Evolutionary conservation across 1,140 invertebrate genomes (phyloP), one percentile per base, ranked within the genome.

Genomic region (Ostrea edulis): DNA sequence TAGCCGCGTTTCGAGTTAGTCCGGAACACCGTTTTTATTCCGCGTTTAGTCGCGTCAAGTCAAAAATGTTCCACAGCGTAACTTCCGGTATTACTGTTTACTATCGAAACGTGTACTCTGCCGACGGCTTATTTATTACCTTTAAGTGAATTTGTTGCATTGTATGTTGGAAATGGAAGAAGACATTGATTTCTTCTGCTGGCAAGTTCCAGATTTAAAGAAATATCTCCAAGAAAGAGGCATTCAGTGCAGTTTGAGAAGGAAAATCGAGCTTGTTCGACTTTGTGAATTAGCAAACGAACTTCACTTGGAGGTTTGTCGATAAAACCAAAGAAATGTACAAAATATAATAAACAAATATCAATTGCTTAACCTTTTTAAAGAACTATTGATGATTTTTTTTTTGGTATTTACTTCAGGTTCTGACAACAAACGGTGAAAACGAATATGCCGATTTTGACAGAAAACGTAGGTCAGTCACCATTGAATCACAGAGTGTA

Each of bases 181-280:
- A 12, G 29, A 82, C 14, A 29, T 82, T 51, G 17, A 82, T 82
- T 82, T 82, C 35, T 82, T 44, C 12, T 17, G 81, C 29, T 51
- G 25, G 25, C 81, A 82, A 44, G 81, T 82, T 9, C 81, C 81
- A 82, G 81, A 82, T 44, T 51, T 82, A 53, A 82, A 82, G 81
- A 82, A 51, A 51, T 82, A 82, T 53, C 81, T 82, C 9, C 81
- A 82, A 82, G 81, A 82, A 35, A 82, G 81, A 51, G 81, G 81
- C 12, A 82, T 82, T 14, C 25, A 51, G 25, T 82, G 81, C 25
- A 82, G 81, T 82, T n/a, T 82, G 25, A 14, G 81, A 9, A 44
- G 35, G 51, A 82, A 82, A 53, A 11, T 82, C 20, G 2, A 82
- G 8, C 68, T 77, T 77, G 68, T 77, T 77, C 68, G 68, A 9